Base-by-base conservation (phyloP, 2,888 invertebrate genomes). In the Blastobasis adustella region DNA sequence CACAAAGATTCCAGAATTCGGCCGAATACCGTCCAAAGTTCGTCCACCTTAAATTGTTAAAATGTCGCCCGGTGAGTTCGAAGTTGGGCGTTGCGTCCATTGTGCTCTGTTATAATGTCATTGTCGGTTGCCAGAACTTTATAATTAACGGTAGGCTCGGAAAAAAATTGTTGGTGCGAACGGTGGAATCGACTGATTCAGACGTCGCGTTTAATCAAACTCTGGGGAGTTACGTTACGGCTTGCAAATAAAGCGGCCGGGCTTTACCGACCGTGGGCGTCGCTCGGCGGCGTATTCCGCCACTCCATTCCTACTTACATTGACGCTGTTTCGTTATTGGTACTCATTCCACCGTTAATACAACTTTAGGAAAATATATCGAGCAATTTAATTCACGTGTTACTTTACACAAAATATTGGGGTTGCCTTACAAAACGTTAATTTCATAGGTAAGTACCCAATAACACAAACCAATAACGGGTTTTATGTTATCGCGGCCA, bases 201-300 rank as follows among this genome's bases (percentile, higher is more conserved):
- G 58, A 65, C 69, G 58, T 67, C 68, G 66, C 67, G 63, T 73
- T 78, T 73, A 74, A 80, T 80, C 71, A 77, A 76, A 75, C 66
- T 66, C 59, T 23, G 60, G 61, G 55, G 59, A 65, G 64, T 60
- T 63, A 58, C 60, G 57, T 56, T 57, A 57, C 23, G 55, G 61
- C 61, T 58, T 55, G 54, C 53, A 49, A 54, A 38, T 43, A 48
- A 37, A 50, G 9, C 10, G 5, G 49, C 7, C 6, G 49, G 9
- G 42, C 53, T 53, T 51, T 54, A 57, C 49, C 23, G 44, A 51
- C 51, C 49, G 49, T 49, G 54, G 51, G 55, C 54, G 45, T 39
- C 49, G 44, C 53, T 43, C 37, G 46, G 46, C 53, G 7, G 54
- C 54, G 56, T 53, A 57, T 56, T 59, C 55, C 54, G 53, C 58